These are phyloP conservation scores for Ceratosolen solmsi DNA, from an alignment of 1,140 invertebrate genomes.

Conservation along the genomic window DNA sequence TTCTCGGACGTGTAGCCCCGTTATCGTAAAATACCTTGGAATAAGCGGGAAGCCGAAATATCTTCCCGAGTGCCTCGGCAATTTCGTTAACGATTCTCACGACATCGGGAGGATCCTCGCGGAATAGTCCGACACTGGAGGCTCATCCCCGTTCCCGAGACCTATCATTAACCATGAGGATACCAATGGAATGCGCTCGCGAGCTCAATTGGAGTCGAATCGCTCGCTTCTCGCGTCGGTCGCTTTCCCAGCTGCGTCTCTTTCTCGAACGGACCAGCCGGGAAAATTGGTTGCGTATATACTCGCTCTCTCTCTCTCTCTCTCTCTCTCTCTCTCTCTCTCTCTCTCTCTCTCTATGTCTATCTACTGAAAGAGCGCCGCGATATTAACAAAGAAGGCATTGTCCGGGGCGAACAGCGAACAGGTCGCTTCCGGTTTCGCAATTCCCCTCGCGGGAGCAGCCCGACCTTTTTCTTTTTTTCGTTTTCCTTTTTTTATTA, in stretches of 20 bases:
- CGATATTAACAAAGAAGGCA: conserved; percentile 11
- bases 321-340: background rate
- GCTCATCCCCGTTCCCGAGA: too few relatives aligned
- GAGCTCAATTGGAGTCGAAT: background rate
- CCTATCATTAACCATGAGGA: too few relatives aligned
- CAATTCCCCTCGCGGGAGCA: background rate
- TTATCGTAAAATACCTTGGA: too few relatives aligned
- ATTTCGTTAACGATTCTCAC: too few relatives aligned
- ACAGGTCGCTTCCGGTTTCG: background rate
- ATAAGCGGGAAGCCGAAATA: too few relatives aligned
- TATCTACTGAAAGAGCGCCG: background rate
- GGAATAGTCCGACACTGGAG: too few relatives aligned
- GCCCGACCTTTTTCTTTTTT: too few relatives aligned
- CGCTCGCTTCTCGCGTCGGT: too few relatives aligned
- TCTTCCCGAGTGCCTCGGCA: too few relatives aligned
- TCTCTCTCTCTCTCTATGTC: background rate
- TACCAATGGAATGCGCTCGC: background rate
- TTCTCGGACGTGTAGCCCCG: too few relatives aligned
- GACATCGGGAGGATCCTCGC: too few relatives aligned
- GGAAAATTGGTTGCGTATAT: conserved; percentile 38
- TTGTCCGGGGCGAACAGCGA: background rate
- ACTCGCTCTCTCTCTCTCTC: background rate
- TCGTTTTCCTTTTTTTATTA: too few relatives aligned
- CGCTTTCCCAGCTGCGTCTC: background rate
- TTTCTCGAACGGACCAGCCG: conserved; percentile 13